Evolutionary conservation across 2,888 invertebrate species (phyloP), one percentile per base, ranked within the genome.

Genomic region (Yponomeuta evonymella): DNA sequence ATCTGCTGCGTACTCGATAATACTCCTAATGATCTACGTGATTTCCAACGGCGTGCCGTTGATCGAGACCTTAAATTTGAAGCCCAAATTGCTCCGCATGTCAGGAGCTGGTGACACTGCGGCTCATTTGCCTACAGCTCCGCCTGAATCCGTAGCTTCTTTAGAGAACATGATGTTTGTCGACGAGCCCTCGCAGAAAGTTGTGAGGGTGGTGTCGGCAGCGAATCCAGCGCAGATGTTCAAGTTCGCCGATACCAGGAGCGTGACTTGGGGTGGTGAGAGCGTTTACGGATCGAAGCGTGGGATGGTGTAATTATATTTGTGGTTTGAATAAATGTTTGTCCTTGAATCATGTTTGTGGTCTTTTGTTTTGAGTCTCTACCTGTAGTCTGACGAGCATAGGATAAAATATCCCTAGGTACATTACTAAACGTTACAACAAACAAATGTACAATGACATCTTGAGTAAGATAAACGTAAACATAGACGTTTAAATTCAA

Each of bases 181-280:
- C 0, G 86, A 88, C 48, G 89, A 90, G 69, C 82, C 85, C 5
- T 86, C 90, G 0, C 84, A 84, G 76, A 90, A 81, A 74, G 76
- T 91, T 0, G 81, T 90, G 3, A 83, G 81, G 72, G 85, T 91
- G 0, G 87, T 91, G 2, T 91, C 91, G 0, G 82, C 88, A 0
- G 73, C 78, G 5, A 88, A 90, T 70, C 91, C 91, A 1, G 83
- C 80, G 36, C 86, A 87, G 74, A 75, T 82, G 2, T 91, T 88
- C 72, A 82, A 82, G 72, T 83, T 85, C 69, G 73, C 83, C 12
- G 51, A 58, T 58, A 5, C 51, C 15, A 58, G 51, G 15, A 15
- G 51, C 51, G 15, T 58, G 51, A 15, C 51, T 58, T 58, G 15
- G 12, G 51, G 51, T 12, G 51, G 15, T 9, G 15, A 58, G 15